Conservation (phyloP, 2,113 vertebrate species). For the Pelmatolapia mariae region DNA sequence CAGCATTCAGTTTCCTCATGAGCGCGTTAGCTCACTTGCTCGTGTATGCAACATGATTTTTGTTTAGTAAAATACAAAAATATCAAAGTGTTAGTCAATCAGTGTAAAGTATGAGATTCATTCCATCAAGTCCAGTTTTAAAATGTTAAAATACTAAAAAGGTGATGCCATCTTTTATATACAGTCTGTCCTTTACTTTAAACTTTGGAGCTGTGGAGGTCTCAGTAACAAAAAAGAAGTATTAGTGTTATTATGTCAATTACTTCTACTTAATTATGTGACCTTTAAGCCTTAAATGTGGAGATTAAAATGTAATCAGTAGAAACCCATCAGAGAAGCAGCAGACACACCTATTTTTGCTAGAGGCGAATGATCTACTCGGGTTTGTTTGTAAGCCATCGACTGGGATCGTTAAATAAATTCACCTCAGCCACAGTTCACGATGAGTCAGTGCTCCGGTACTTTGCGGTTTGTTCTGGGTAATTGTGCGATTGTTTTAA, state of each 20-base stretch:
- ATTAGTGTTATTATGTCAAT: background rate
- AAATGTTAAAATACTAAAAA: background rate
- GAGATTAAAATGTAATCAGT: background rate
- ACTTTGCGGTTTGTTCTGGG: background rate
- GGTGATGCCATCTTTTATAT: background rate
- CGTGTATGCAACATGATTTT: background rate
- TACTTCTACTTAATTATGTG: background rate
- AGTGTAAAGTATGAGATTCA: background rate
- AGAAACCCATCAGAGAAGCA: background rate
- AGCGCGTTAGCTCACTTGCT: background rate
- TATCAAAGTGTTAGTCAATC: background rate
- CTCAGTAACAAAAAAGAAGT: background rate
- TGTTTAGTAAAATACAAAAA: background rate
- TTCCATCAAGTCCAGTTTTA: background rate
- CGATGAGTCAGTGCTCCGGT: background rate
- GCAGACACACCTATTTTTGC: background rate
- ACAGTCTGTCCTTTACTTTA: background rate
- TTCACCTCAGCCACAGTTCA: background rate
- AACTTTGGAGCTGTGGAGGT: background rate
- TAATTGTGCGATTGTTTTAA: conserved; percentile 35
- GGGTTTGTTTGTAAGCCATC: background rate
- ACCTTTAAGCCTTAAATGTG: background rate
- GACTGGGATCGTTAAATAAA: background rate
- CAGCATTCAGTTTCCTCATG: background rate
- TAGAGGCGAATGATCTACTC: background rate